These are phyloP conservation scores for Cuniculus paca DNA, from an alignment of 2,797 vertebrate species.

Conservation along the genomic window DNA sequence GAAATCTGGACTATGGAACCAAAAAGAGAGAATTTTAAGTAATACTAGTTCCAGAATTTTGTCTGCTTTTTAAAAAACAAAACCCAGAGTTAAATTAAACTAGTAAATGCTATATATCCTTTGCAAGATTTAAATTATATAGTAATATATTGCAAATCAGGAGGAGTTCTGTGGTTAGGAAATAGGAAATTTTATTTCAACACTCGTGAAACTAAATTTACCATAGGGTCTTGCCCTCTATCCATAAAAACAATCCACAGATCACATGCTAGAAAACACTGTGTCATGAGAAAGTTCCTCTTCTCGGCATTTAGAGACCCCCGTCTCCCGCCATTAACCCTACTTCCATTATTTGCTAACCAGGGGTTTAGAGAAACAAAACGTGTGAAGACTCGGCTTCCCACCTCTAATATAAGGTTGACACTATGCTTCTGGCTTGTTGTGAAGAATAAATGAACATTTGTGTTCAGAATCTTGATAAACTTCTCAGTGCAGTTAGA, in stretches of 20 bases:
- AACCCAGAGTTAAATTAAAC: not conserved
- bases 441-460: not conserved
- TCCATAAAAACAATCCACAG: not conserved
- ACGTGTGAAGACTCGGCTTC: not conserved
- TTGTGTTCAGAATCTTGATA: not conserved
- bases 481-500: not conserved
- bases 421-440: not conserved
- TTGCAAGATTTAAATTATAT: not conserved
- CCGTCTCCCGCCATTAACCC: not conserved
- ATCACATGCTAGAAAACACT: not conserved
- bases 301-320: not conserved
- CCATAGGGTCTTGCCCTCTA: fast-evolving
- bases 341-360: conserved; percentile 13
- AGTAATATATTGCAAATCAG: not conserved
- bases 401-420: not conserved
- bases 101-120: not conserved
- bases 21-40: not conserved
- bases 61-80: not conserved
- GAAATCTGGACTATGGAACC: not conserved
- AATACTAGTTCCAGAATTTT: not conserved
- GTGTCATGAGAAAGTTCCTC: not conserved
- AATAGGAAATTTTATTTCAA: not conserved
- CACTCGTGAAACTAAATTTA: not conserved
- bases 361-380: not conserved
- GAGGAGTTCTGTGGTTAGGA: not conserved